phyloP scores from a whole-genome alignment of 2,113 vertebrate species.

The Gobio gobio region DNA sequence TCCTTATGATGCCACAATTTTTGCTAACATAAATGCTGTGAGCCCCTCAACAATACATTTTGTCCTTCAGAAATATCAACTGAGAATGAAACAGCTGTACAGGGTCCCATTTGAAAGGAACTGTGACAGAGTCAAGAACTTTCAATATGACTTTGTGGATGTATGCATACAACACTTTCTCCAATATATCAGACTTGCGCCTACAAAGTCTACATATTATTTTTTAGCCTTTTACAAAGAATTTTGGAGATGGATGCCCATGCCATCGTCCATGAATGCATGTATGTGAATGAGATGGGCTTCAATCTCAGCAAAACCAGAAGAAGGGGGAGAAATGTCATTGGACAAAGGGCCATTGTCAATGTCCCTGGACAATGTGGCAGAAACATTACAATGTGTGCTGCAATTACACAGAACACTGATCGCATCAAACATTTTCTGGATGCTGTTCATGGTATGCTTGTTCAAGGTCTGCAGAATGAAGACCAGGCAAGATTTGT shows the following conservation, averaged over 20 bases:
- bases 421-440: background rate
- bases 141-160: no score
- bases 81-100: background rate
- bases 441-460: background rate
- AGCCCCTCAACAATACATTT: background rate
- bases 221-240: background rate
- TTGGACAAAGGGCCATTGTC: background rate
- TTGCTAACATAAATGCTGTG: background rate
- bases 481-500: constrained; percentile 3
- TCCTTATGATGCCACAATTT: background rate
- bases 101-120: no score
- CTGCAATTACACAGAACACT: constrained; percentile 1
- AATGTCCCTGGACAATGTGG: background rate
- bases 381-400: background rate
- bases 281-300: background rate
- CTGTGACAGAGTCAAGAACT: background rate
- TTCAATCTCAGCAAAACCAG: background rate
- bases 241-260: background rate
- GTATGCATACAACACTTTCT: no score
- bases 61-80: background rate
- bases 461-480: background rate
- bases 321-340: background rate
- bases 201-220: background rate
- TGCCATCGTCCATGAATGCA: background rate
- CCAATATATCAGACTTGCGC: no score